Base-by-base conservation (phyloP, 2,888 invertebrate genomes). In the Neocrepidodera transversa region DNA sequence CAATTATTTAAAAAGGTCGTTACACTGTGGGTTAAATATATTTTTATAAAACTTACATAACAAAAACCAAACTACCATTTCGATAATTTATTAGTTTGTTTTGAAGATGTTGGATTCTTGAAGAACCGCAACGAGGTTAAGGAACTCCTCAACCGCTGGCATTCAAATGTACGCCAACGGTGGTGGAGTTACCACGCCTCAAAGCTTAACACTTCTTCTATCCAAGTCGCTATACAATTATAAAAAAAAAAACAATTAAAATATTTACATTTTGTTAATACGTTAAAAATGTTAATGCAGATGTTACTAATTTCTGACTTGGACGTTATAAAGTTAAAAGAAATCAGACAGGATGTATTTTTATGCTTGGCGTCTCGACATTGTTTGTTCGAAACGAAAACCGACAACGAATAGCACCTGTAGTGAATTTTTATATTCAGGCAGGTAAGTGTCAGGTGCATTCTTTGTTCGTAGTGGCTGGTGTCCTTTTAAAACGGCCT, bases 111-210 rank as follows among this genome's bases (percentile, higher is more conserved):
- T 13, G 26, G 40, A 28, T 26, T 45, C 30, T 38, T 51, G 68
- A 57, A 60, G 71, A 63, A 62, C 65, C 81, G 85, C 85, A 80
- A 78, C 87, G 84, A 87, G 84, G 86, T 84, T 81, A 80, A 85
- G 89, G 86, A 89, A 89, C 89, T 89, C 87, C 82, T 83, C 87
- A 85, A 83, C 88, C 88, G 87, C 87, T 88, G 89, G 87, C 88
- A 80, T 76, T 79, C 73, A 67, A 78, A 71, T 74, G 81, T 79
- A 80, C 82, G 89, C 89, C 89, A 89, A 89, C 89, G 89, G 89
- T 89, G 89, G 89, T 89, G 89, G 89, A 89, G 89, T 89, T 89
- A 89, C 89, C 89, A 89, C 81, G 82, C 86, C 87, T 84, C 80
- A 76, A 64, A 61, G 48, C 48, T 52, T 56, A 28, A 10, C 26